A percentile compares a stretch with the other conserved stretches of the same genome.
phyloP scores from a whole-genome alignment of 2,888 invertebrate genomes.

The Eristalinus sepulchralis region DNA sequence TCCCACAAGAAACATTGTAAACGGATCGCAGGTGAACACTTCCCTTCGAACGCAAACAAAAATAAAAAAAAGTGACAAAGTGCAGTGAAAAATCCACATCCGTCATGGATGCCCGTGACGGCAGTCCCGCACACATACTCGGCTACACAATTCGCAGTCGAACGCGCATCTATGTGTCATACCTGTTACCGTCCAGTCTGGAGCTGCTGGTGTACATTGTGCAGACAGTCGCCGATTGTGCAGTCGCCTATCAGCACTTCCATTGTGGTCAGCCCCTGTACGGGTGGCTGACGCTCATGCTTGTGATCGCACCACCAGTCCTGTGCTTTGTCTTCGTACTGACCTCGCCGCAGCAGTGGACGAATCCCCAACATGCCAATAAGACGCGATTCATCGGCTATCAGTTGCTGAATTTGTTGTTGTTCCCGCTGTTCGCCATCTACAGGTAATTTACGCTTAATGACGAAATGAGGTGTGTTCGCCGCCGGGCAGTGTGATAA shows the following conservation, averaged over 20 bases:
- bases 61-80: background rate
- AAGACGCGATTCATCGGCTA: constrained; percentile 72
- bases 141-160: constrained; percentile 78
- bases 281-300: constrained; percentile 81
- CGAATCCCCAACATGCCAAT: constrained; percentile 79
- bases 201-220: constrained; percentile 85
- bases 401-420: constrained; percentile 75
- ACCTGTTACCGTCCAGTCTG: constrained; percentile 83
- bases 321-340: constrained; percentile 84
- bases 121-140: constrained; percentile 77
- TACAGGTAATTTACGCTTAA: constrained; percentile 80
- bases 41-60: background rate
- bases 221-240: constrained; percentile 86
- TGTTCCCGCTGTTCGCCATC: constrained; percentile 83
- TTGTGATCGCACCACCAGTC: constrained; percentile 83
- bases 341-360: constrained; percentile 83
- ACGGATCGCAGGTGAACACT: no score
- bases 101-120: constrained; percentile 75
- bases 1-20: background rate
- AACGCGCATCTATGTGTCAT: constrained; percentile 79
- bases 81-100: background rate
- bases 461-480: constrained; percentile 19
- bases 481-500: background rate
- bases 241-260: constrained; percentile 85
- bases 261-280: constrained; percentile 83